Conservation (phyloP, 2,113 vertebrate species). For the Nothoprocta perdicaria region DNA sequence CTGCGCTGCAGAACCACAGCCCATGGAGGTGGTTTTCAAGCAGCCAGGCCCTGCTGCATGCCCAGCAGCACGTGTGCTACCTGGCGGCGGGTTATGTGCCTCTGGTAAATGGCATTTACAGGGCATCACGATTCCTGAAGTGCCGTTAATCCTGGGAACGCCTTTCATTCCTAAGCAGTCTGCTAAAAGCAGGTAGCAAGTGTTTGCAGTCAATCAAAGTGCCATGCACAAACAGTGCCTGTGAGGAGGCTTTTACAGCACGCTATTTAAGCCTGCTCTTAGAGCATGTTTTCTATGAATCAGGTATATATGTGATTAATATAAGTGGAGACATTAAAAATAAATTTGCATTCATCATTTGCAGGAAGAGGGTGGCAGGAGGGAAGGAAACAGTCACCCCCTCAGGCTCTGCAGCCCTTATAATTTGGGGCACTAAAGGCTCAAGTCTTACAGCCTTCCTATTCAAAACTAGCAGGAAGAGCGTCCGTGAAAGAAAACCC, state of each 20-base stretch:
- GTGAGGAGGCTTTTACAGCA: neutral
- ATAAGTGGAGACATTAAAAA: too few relatives aligned
- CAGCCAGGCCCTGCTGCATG: neutral
- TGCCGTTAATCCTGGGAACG: neutral
- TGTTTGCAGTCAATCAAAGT: neutral
- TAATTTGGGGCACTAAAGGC: neutral
- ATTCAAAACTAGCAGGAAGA: accelerated
- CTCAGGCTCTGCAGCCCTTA: accelerated
- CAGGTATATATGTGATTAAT: too few relatives aligned
- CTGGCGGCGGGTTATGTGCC: neutral
- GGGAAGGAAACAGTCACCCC: neutral
- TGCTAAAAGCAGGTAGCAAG: neutral
- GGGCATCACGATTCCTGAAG: neutral
- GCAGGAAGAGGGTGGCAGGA: neutral
- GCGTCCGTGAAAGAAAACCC: neutral
- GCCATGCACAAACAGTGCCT: accelerated
- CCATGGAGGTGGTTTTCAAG: neutral
- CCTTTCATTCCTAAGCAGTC: neutral
- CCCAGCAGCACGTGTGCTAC: neutral
- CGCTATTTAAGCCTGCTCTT: neutral
- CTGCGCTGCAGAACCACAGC: neutral
- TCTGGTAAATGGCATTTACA: neutral
- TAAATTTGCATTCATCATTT: too few relatives aligned
- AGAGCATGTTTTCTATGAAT: neutral
- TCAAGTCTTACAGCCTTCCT: accelerated